These are phyloP conservation scores for Trissoscelio sp. DNA, from an alignment of 2,888 invertebrate genomes.

Conservation along the genomic window DNA sequence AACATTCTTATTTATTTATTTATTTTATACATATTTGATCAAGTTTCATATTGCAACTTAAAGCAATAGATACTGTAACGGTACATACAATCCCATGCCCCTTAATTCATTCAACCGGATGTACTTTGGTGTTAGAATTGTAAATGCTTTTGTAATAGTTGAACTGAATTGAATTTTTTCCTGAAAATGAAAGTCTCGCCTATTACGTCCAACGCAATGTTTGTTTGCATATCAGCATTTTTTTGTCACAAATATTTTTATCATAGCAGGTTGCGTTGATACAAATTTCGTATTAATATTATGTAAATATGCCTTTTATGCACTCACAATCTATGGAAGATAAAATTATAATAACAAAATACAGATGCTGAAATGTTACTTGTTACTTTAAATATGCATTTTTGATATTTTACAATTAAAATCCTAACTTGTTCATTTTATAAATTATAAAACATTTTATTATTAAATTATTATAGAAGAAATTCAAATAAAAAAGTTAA, in stretches of 20 bases:
- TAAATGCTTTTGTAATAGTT: not conserved
- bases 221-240: not conserved
- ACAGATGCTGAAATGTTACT: not conserved
- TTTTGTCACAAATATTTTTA: not conserved
- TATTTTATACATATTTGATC: not conserved
- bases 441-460: no score
- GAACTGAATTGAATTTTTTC: not conserved
- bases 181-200: conserved; percentile 18
- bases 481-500: no score
- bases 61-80: not conserved
- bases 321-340: not conserved
- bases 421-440: not conserved
- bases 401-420: not conserved
- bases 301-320: conserved; percentile 1
- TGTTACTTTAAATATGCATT: not conserved
- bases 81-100: not conserved
- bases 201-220: not conserved
- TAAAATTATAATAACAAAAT: not conserved
- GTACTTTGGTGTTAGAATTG: not conserved
- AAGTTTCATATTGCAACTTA: not conserved
- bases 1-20: not conserved
- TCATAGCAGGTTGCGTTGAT: not conserved
- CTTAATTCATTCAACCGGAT: not conserved
- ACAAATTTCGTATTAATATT: not conserved
- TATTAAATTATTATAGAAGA: no score